These are phyloP conservation scores for Drosophila tani DNA, from an alignment of 1,140 invertebrate genomes.

Conservation along the genomic window DNA sequence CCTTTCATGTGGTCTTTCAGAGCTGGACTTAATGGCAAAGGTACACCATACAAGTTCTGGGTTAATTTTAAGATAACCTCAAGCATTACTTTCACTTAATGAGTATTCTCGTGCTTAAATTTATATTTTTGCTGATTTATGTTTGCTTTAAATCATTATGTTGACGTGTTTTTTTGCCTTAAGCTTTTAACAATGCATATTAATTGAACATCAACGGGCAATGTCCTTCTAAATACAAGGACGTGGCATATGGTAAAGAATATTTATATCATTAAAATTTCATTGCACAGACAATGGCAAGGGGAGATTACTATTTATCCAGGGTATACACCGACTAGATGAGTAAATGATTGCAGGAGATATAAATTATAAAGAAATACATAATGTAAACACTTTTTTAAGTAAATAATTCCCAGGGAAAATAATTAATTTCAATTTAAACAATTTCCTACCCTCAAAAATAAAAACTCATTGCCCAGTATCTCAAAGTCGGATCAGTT, in stretches of 20 bases:
- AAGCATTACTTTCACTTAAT: neutral
- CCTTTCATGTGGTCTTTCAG: too few relatives aligned
- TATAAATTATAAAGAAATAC: neutral
- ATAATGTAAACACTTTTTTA: neutral
- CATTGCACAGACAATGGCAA: neutral
- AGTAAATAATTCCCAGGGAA: neutral
- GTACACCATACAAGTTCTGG: too few relatives aligned
- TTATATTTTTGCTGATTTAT: neutral
- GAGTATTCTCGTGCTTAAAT: neutral
- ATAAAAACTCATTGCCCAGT: neutral
- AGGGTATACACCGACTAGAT: neutral
- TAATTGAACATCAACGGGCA: conserved; percentile 53
- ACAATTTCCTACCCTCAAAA: neutral
- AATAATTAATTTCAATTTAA: neutral
- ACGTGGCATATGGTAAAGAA: conserved; percentile 33
- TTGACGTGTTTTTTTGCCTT: conserved; percentile 30
- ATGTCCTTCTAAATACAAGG: conserved; percentile 46
- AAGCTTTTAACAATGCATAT: conserved; percentile 70
- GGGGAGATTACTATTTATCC: neutral
- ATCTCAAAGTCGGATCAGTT: neutral
- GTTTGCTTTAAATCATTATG: conserved; percentile 23
- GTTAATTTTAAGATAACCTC: neutral
- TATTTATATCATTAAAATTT: conserved; percentile 30
- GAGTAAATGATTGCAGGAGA: neutral
- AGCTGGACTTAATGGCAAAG: neutral